Conservation (phyloP, 2,113 vertebrate genomes). For the Lontra canadensis region DNA sequence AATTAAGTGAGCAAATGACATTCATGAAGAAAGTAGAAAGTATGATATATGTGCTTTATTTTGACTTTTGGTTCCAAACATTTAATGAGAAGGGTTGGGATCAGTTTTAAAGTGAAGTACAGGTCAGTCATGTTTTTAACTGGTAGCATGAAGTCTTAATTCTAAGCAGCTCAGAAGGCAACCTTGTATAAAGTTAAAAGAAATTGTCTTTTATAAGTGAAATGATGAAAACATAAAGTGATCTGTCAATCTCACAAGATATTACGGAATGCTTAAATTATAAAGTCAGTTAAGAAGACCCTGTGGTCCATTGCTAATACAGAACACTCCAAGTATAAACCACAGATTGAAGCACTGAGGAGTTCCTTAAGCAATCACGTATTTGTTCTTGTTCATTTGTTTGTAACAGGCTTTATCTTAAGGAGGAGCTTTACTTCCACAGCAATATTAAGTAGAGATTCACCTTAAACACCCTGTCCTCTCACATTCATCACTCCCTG, state of each 20-base stretch:
- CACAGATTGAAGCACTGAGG: neutral
- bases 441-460: neutral
- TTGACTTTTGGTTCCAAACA: conserved; percentile 34
- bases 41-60: conserved; percentile 32
- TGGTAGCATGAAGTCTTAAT: neutral
- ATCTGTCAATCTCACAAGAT: neutral
- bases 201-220: neutral
- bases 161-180: neutral
- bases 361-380: neutral
- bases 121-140: conserved; percentile 72
- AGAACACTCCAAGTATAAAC: neutral
- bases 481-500: no score
- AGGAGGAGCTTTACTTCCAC: neutral
- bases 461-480: neutral
- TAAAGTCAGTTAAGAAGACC: neutral
- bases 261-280: neutral
- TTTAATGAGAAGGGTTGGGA: conserved; percentile 49
- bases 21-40: conserved; percentile 83
- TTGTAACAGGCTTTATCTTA: neutral
- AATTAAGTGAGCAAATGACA: conserved; percentile 81
- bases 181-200: neutral
- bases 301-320: neutral
- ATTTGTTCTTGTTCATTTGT: neutral
- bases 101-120: conserved; percentile 79
- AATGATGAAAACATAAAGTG: neutral